Percentiles rank a stretch among this genome's conserved stretches.
Conservation (phyloP, 2,113 vertebrate genomes). For the Pseudois nayaur region DNA sequence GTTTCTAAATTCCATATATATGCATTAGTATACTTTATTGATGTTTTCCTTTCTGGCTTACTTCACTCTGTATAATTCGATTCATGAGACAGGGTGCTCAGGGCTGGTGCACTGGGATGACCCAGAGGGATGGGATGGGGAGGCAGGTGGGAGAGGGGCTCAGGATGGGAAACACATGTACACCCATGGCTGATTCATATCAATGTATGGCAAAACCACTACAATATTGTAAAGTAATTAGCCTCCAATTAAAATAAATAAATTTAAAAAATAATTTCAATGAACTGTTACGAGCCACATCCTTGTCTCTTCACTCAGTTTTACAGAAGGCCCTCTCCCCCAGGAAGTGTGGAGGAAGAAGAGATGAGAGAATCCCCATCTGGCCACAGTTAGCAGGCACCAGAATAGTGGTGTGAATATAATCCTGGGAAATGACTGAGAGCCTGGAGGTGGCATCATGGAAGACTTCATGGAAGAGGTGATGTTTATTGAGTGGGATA, state of each 20-base stretch:
- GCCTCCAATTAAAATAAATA: not conserved
- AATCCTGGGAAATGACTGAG: not conserved
- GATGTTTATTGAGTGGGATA: not conserved
- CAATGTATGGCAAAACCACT: not conserved
- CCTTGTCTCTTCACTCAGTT: not conserved
- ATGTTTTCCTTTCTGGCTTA: not conserved
- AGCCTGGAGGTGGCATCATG: not conserved
- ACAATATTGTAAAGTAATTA: not conserved
- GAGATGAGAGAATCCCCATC: no score
- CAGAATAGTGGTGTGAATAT: not conserved
- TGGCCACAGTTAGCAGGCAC: no score
- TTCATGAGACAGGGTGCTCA: not conserved
- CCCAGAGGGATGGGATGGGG: not conserved
- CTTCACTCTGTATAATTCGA: not conserved
- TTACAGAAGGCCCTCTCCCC: no score
- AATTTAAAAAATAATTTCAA: not conserved
- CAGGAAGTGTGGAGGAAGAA: no score
- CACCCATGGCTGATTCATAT: not conserved
- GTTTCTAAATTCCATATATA: not conserved
- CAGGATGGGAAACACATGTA: not conserved
- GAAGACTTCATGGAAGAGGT: not conserved
- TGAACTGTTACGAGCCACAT: not conserved
- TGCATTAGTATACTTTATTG: not conserved
- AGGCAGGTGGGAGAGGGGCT: not conserved
- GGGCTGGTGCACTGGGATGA: not conserved